Conservation (phyloP, 2,113 vertebrate species). For the Myotis lucifugus region DNA sequence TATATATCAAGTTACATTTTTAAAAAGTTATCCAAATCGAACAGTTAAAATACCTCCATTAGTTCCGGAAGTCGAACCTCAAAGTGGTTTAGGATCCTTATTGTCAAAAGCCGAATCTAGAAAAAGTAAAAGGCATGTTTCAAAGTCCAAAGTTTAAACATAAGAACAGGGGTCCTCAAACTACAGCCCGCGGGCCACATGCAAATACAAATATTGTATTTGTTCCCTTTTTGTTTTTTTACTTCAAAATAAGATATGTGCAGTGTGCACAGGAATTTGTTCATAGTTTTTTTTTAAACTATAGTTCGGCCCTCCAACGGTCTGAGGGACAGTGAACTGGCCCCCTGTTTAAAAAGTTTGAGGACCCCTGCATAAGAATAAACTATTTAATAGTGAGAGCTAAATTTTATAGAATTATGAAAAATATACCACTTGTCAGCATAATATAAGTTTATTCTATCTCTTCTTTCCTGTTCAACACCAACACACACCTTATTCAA, state of each 20-base stretch:
- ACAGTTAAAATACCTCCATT: constrained; percentile 87
- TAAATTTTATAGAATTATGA: background rate
- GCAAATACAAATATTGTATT: too few relatives aligned
- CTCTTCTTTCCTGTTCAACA: background rate
- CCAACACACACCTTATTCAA: background rate
- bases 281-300: too few relatives aligned
- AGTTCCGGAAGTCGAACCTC: constrained; percentile 84
- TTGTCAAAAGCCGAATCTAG: constrained; percentile 93
- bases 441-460: background rate
- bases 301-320: too few relatives aligned
- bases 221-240: too few relatives aligned
- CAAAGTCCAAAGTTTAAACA: background rate
- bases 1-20: background rate
- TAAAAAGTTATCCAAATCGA: background rate
- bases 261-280: too few relatives aligned
- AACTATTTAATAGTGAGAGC: background rate
- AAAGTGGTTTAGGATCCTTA: constrained; percentile 95
- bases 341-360: too few relatives aligned
- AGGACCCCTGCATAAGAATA: background rate
- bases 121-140: constrained; percentile 25
- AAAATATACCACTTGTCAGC: background rate
- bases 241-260: too few relatives aligned
- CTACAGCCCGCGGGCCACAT: too few relatives aligned
- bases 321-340: too few relatives aligned
- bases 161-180: background rate